Evolutionary conservation across 1,140 invertebrate species (phyloP), one percentile per base, ranked within the genome.

Genomic region (Plectrocnemia conspersa): DNA sequence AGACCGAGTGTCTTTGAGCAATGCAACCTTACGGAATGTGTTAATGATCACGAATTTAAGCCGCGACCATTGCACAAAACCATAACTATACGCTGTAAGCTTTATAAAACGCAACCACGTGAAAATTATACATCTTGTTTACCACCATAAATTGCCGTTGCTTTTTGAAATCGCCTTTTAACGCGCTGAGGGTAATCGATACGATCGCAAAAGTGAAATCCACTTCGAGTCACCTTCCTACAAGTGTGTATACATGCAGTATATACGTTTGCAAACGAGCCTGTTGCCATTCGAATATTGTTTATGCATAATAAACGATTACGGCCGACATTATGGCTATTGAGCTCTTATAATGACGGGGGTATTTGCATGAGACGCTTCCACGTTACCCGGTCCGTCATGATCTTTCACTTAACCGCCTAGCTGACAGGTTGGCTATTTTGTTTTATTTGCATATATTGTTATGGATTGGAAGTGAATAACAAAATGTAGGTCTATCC

Each of bases 401-500:
- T 22, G 11, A 16, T 47, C 13, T 40, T 16, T 40, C 36, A 13
- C 5, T 40, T 40, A 40, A 40, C 18, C 13, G 6, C 36, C 5
- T 9, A 13, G 45, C n/a, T 47, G 45, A 29, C 45, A 47, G 24
- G 45, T 18, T 47, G 3, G 18, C 5, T 4, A 10, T 4, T n/a
- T 5, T n/a, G 45, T 38, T 52, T 52, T 38, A n/a, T n/a, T n/a
- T n/a, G n/a, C n/a, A n/a, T n/a, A n/a, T n/a, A 52, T 52, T 52
- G 48, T 21, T 15, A 38, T 52, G 33, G 40, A 16, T 52, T 52
- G 40, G 16, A 2, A 2, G 18, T 38, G 48, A 41, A 52, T 52
- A 52, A 22, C 40, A 52, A 52, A 52, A 52, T 52, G 35, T 52
- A 21, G 48, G 48, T 40, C 33, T 24, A n/a, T n/a, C 19, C 42